These are phyloP conservation scores for Gallinago stenura DNA, from an alignment of 2,797 vertebrate species.

Conservation along the genomic window DNA sequence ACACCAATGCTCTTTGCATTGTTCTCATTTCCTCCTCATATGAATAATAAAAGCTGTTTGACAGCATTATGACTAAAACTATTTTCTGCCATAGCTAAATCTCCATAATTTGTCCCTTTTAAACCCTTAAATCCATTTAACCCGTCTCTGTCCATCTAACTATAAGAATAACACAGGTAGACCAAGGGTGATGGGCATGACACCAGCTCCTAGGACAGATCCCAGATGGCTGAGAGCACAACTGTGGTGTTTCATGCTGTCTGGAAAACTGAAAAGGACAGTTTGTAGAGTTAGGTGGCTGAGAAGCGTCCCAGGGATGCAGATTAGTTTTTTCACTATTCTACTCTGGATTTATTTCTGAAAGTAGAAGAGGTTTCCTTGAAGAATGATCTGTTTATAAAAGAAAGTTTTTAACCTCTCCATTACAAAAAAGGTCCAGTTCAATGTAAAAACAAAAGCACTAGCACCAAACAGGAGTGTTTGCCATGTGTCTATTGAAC, in stretches of 20 bases:
- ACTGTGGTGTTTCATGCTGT: background rate
- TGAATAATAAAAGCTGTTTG: background rate
- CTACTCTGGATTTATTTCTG: background rate
- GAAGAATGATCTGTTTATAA: background rate
- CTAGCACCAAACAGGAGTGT: background rate
- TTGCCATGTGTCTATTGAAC: background rate
- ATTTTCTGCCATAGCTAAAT: background rate
- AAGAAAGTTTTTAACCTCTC: background rate
- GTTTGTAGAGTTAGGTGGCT: background rate
- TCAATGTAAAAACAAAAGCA: background rate
- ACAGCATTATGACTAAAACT: background rate
- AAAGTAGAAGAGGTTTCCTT: background rate
- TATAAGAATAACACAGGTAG: background rate
- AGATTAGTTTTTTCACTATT: background rate
- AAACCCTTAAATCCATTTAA: background rate
- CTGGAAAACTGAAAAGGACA: background rate
- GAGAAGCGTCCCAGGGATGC: background rate
- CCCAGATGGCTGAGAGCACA: background rate
- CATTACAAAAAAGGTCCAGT: background rate
- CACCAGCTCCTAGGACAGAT: background rate
- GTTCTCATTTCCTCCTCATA: conserved; percentile 32
- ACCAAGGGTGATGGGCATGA: background rate
- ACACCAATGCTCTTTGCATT: background rate
- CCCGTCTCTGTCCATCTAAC: background rate
- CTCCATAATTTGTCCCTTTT: background rate